These are phyloP conservation scores for Linepithema humile DNA, from an alignment of 1,140 invertebrate species.

Conservation along the genomic window DNA sequence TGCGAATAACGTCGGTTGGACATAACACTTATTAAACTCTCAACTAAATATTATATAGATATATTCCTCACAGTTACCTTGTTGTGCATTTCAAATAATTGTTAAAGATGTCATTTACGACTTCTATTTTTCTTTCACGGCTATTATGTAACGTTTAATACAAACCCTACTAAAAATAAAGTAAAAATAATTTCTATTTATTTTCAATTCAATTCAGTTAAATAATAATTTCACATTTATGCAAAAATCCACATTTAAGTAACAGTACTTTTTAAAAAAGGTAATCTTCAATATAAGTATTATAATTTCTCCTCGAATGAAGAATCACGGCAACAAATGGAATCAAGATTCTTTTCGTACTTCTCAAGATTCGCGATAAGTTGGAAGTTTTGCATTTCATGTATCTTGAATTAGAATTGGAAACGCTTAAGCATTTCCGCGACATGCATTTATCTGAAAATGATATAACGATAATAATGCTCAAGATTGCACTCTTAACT, in stretches of 20 bases:
- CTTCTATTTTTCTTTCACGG: not conserved
- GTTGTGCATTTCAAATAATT: not conserved
- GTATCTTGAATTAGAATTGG: not conserved
- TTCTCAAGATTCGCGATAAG: not conserved
- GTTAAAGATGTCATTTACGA: not conserved
- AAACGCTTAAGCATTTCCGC: not conserved
- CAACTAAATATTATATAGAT: not conserved
- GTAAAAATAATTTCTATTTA: not conserved
- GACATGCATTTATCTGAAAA: slow-evolving; percentile 5
- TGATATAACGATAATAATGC: not conserved
- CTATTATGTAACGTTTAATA: not conserved
- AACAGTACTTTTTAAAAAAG: not conserved
- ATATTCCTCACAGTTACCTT: not conserved
- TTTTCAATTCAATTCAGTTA: not conserved
- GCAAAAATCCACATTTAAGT: not conserved
- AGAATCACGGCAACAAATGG: no score
- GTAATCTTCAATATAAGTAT: no score
- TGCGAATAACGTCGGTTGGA: not conserved
- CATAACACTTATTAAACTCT: not conserved
- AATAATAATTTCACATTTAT: not conserved
- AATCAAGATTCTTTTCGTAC: no score
- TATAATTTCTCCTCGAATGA: not conserved
- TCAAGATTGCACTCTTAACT: not conserved
- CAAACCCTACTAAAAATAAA: not conserved
- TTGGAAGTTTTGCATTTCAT: no score